Conservation (phyloP, 1,140 invertebrate species). For the Calosoma granatense region DNA sequence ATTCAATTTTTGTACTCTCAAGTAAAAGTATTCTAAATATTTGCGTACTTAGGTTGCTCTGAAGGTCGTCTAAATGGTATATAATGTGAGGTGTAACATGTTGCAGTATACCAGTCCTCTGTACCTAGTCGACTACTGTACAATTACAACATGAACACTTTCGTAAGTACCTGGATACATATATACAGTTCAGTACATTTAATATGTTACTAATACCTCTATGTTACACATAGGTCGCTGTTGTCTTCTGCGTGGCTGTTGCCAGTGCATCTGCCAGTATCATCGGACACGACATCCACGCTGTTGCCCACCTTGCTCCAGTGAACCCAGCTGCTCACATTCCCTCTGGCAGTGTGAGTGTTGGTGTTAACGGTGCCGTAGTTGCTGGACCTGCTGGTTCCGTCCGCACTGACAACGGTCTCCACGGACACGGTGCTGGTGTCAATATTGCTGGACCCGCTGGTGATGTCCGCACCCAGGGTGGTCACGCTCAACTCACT, state of each 20-base stretch:
- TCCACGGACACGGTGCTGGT: not conserved
- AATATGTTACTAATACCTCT: not conserved
- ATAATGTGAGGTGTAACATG: not conserved
- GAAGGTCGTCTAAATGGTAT: not conserved
- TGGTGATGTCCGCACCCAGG: not conserved
- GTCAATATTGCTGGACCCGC: not conserved
- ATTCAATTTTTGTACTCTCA: no score
- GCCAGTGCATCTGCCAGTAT: not conserved
- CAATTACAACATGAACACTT: not conserved
- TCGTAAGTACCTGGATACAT: constrained; percentile 2
- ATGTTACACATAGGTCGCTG: not conserved
- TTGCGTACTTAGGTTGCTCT: not conserved
- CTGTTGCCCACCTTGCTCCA: not conserved
- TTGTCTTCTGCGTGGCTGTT: not conserved
- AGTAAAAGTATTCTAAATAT: constrained; percentile 2
- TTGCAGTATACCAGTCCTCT: not conserved
- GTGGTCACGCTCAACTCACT: not conserved
- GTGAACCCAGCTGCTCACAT: not conserved
- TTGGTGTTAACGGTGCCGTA: not conserved
- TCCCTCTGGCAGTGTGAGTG: not conserved
- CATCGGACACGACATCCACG: not conserved
- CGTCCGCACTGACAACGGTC: not conserved
- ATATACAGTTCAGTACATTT: not conserved
- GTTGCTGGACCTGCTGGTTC: constrained; percentile 1
- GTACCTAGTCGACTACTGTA: not conserved